These are phyloP conservation scores for Coecobrya sp. DNA, from an alignment of 2,888 invertebrate species.

Conservation along the genomic window DNA sequence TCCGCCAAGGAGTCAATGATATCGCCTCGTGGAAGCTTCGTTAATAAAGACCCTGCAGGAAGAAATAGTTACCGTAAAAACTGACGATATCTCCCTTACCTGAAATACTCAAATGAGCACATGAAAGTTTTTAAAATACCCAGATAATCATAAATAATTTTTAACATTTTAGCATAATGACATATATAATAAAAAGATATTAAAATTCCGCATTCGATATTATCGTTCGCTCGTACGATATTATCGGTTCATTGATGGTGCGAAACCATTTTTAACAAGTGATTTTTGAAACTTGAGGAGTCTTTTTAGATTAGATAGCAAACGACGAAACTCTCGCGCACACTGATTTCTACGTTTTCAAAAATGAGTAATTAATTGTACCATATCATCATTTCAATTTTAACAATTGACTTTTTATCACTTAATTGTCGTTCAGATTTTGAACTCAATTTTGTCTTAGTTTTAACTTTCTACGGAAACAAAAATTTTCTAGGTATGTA, in stretches of 20 bases:
- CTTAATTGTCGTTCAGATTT: no score
- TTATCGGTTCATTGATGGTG: not conserved
- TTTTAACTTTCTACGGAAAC: not conserved
- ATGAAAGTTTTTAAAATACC: slow-evolving; percentile 53
- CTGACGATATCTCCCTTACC: slow-evolving; percentile 80
- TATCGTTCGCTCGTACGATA: slow-evolving; percentile 1
- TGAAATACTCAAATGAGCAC: slow-evolving; percentile 77
- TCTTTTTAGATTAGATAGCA: not conserved
- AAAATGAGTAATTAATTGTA: slow-evolving; percentile 10
- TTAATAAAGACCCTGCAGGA: slow-evolving; percentile 70
- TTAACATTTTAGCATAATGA: not conserved
- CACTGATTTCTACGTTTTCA: slow-evolving; percentile 13
- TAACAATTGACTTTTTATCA: no score
- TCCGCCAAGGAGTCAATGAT: slow-evolving; percentile 83
- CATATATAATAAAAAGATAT: not conserved
- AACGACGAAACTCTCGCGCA: not conserved
- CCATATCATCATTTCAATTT: slow-evolving; percentile 30
- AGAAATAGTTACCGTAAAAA: slow-evolving; percentile 78
- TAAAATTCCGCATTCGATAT: not conserved
- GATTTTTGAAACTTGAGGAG: not conserved
- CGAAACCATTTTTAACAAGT: not conserved
- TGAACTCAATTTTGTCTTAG: not conserved
- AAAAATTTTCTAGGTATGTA: slow-evolving; percentile 5
- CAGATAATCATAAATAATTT: slow-evolving; percentile 41
- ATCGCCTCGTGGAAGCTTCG: slow-evolving; percentile 74